Conservation (phyloP, 2,113 vertebrate species). For the Kryptolebias marmoratus region DNA sequence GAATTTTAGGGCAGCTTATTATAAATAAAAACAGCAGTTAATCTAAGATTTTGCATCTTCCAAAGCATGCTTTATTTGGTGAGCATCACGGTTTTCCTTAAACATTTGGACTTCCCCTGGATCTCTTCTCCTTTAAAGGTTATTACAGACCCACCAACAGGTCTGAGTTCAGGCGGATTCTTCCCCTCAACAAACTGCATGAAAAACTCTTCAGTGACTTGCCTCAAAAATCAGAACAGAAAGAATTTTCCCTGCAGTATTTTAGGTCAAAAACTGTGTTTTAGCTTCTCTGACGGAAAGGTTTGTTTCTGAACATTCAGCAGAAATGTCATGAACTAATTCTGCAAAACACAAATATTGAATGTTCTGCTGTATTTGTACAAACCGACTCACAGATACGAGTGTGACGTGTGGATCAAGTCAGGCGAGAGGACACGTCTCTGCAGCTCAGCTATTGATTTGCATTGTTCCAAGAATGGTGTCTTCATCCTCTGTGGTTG, state of each 20-base stretch:
- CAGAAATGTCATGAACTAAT: background rate
- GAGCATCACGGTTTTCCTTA: too few relatives aligned
- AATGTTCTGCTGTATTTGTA: slow-evolving; percentile 36
- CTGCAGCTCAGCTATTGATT: slow-evolving; percentile 43
- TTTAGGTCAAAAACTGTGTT: background rate
- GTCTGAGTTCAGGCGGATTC: too few relatives aligned
- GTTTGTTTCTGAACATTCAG: background rate
- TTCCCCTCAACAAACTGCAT: background rate
- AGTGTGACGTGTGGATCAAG: slow-evolving; percentile 14
- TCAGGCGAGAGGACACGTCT: slow-evolving; percentile 33
- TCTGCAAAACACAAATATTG: slow-evolving; percentile 64
- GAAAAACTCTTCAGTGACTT: background rate
- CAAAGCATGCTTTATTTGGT: too few relatives aligned
- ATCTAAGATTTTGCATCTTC: too few relatives aligned
- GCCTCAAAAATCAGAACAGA: background rate
- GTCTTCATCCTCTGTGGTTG: slow-evolving; percentile 1
- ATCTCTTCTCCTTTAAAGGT: too few relatives aligned
- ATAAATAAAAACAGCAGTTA: too few relatives aligned
- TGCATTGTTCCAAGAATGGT: background rate
- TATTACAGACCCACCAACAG: too few relatives aligned
- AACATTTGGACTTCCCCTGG: too few relatives aligned
- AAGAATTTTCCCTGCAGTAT: background rate
- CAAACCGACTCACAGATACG: background rate
- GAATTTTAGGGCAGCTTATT: too few relatives aligned
- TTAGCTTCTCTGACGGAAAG: background rate